These are phyloP conservation scores for Myiothlypis coronata DNA, from an alignment of 2,797 vertebrate species.

Conservation along the genomic window DNA sequence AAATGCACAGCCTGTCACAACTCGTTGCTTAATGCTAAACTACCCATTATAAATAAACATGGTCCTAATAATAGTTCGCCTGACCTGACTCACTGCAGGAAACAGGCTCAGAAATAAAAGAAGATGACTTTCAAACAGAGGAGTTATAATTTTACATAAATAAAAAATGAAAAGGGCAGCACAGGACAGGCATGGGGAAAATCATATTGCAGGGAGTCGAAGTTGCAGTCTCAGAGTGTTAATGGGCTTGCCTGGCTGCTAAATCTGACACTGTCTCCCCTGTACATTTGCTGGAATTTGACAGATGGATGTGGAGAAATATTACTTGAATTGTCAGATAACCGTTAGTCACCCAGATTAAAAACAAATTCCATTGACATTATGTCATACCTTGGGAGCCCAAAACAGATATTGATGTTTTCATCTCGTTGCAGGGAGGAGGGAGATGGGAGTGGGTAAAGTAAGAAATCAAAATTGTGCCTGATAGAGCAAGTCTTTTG, in stretches of 20 bases:
- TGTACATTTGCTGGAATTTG: background rate
- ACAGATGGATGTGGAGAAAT: slow-evolving; percentile 44
- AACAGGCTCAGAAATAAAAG: slow-evolving; percentile 50
- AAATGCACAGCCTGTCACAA: slow-evolving; percentile 40
- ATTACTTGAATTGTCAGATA: slow-evolving; percentile 57
- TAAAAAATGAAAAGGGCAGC: slow-evolving; percentile 52
- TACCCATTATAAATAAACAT: slow-evolving; percentile 70
- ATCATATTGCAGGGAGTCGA: background rate
- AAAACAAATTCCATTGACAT: slow-evolving; percentile 52
- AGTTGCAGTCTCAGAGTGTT: background rate
- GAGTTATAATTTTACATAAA: slow-evolving; percentile 37
- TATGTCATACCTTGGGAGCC: slow-evolving; percentile 14
- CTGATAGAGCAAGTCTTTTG: slow-evolving; percentile 9
- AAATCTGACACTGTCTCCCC: background rate
- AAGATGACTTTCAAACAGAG: slow-evolving; percentile 40
- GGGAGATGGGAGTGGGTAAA: slow-evolving; percentile 8
- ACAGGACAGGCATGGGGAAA: background rate
- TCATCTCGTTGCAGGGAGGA: slow-evolving; percentile 39
- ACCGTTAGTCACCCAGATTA: slow-evolving; percentile 55
- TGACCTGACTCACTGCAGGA: slow-evolving; percentile 56
- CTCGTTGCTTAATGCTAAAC: slow-evolving; percentile 53
- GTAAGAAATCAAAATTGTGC: slow-evolving; percentile 27
- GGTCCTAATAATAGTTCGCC: slow-evolving; percentile 67
- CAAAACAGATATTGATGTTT: slow-evolving; percentile 53
- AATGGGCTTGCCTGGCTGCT: slow-evolving; percentile 3